Conservation (phyloP, 2,797 vertebrate species). For the Otolemur crassicaudatus region DNA sequence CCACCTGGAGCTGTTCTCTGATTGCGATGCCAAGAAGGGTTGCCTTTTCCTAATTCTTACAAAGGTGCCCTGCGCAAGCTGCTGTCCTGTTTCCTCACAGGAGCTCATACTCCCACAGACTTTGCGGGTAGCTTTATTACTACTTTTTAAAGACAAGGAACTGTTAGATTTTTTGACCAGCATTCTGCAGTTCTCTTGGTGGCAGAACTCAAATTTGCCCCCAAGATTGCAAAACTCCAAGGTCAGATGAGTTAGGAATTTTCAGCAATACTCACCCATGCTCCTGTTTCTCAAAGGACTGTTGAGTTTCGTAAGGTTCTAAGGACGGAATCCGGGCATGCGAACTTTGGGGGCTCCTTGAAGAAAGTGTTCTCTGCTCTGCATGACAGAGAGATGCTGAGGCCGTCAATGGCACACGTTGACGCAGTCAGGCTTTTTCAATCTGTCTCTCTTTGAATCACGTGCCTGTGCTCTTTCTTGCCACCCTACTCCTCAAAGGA, state of each 20-base stretch:
- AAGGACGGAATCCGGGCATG: neutral
- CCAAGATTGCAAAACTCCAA: neutral
- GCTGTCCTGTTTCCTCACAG: fast-evolving
- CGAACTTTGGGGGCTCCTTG: neutral
- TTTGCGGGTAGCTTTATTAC: neutral
- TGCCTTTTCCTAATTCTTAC: neutral
- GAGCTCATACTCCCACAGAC: neutral
- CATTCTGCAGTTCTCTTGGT: too few species aligned
- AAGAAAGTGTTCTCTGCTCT: neutral
- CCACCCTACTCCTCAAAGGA: neutral
- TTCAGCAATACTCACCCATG: fast-evolving
- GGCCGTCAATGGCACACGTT: neutral
- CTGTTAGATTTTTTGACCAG: neutral
- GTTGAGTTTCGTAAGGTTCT: neutral
- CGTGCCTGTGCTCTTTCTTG: fast-evolving
- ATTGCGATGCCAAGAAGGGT: too few species aligned
- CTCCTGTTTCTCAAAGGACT: neutral
- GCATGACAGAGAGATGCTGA: neutral
- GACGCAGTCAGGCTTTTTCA: neutral
- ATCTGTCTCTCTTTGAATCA: neutral
- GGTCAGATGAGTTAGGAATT: neutral
- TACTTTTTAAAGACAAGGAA: neutral
- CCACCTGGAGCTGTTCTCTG: neutral
- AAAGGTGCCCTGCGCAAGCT: neutral
- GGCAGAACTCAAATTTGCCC: neutral